Base-by-base conservation (phyloP, 2,888 invertebrate genomes). In the Agrotis ipsilon region DNA sequence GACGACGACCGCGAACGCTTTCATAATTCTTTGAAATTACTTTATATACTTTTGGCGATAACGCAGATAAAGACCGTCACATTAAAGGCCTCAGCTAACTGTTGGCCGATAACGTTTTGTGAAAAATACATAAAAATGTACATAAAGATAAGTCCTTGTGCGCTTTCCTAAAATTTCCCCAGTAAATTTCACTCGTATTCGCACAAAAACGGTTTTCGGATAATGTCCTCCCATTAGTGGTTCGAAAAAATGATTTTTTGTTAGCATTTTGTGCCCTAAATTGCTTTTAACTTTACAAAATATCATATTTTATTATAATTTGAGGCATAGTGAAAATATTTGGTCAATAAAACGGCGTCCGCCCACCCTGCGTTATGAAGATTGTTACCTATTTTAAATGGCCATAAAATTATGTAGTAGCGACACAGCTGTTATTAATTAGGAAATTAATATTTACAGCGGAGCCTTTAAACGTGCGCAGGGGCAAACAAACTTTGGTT, bases 111-210 rank as follows among this genome's bases (percentile, higher is more conserved):
- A 93, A 92, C 88, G 88, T 91, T 94, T 91, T 89, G 88, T 84
- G 88, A 86, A 89, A 92, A 93, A 92, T 90, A 92, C 91, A 91
- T 94, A 93, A 94, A 93, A 94, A 90, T 91, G 86, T 91, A 91
- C 92, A 92, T 93, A 94, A 94, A 94, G 93, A 94, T 94, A 94
- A 94, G 90, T 91, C 89, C 82, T 87, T 82, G 88, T 85, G 88
- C 85, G 77, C 86, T 91, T 88, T 89, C 89, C 89, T 88, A 90
- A 92, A 93, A 93, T 90, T 91, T 90, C 81, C 84, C 82, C 90
- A 89, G 90, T 92, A 92, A 92, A 93, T 93, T 92, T 93, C 90
- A 90, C 90, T 92, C 89, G 86, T 83, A 91, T 92, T 92, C 91
- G 86, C 86, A 87, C 89, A 91, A 91, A 92, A 94, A 92, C 91